Evolutionary conservation across 2,113 vertebrate species (phyloP).

Genomic region (Felis chaus): DNA sequence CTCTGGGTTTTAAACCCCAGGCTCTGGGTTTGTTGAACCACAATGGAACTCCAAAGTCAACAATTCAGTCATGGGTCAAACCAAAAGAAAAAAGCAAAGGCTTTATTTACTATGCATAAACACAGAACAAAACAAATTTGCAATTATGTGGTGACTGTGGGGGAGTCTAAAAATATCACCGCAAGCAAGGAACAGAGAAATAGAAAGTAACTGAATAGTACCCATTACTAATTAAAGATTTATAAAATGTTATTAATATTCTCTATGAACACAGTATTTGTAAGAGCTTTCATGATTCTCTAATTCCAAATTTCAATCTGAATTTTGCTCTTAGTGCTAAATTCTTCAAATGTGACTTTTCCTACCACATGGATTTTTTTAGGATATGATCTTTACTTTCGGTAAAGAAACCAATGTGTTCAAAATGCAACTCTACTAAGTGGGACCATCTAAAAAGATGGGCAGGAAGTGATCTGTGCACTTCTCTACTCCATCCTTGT

Average conservation of each 20-base stretch:
- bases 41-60: not conserved
- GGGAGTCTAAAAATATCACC: not conserved
- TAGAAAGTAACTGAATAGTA: not conserved
- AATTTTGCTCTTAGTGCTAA: not conserved
- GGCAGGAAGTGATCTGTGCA: not conserved
- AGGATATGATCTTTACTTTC: not conserved
- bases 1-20: not conserved
- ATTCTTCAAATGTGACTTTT: slow-evolving; percentile 1
- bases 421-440: not conserved
- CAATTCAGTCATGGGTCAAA: not conserved
- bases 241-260: not conserved
- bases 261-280: not conserved
- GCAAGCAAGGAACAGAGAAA: not conserved
- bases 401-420: not conserved
- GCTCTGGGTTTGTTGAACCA: not conserved
- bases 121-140: not conserved
- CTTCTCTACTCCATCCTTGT: not conserved
- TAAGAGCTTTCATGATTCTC: not conserved
- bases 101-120: not conserved
- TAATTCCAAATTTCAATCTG: not conserved
- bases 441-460: not conserved
- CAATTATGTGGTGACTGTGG: not conserved
- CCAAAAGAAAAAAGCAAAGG: not conserved
- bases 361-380: not conserved
- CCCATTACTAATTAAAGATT: not conserved